Evolutionary conservation across 2,113 vertebrate species (phyloP).

Genomic region (Numida meleagris): DNA sequence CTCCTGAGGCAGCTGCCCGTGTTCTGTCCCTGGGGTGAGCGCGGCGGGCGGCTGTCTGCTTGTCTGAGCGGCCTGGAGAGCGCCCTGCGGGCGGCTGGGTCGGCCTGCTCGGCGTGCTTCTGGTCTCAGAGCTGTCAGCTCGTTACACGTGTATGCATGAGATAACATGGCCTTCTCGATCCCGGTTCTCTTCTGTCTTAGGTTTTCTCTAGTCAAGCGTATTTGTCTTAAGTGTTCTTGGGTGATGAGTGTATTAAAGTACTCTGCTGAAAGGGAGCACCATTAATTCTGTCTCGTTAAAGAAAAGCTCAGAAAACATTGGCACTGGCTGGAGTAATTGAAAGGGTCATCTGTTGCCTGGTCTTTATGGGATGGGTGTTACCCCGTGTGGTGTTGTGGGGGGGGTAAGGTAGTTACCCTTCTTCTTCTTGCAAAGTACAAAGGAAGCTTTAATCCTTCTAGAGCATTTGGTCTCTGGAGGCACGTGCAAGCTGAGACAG

Average conservation of each 20-base stretch:
- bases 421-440: accelerated
- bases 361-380: accelerated
- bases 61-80: too few relatives aligned
- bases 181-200: accelerated
- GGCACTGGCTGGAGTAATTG: accelerated
- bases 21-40: too few relatives aligned
- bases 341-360: not conserved
- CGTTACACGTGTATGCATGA: not conserved
- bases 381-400: accelerated
- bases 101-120: too few relatives aligned
- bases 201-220: accelerated
- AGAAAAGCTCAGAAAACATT: not conserved
- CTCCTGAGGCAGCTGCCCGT: too few relatives aligned
- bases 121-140: too few relatives aligned
- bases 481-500: accelerated
- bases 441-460: accelerated
- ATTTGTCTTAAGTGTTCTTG: accelerated
- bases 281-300: not conserved
- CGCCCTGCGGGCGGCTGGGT: too few relatives aligned
- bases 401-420: accelerated
- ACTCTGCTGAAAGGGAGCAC: too few relatives aligned
- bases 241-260: accelerated
- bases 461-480: accelerated
- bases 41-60: too few relatives aligned
- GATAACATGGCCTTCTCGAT: accelerated